A percentile compares a stretch with the other conserved stretches of the same genome.
Evolutionary conservation across 2,113 vertebrate genomes (phyloP).

Genomic region (Mus musculus): DNA sequence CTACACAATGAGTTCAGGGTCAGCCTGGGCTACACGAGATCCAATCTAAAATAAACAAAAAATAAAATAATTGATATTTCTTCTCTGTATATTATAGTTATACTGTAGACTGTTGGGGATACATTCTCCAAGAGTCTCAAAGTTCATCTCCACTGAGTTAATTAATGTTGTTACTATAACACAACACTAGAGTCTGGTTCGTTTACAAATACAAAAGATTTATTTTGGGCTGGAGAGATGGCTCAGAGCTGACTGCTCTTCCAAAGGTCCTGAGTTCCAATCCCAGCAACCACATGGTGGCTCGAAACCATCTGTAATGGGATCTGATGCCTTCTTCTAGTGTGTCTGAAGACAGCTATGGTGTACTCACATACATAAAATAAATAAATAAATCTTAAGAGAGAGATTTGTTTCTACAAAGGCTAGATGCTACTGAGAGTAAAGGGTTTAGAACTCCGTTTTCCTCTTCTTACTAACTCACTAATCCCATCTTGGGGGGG

Average conservation of each 20-base stretch:
- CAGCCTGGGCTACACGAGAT: neutral
- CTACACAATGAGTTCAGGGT: neutral
- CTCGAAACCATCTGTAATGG: too few relatives aligned
- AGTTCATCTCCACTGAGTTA: neutral
- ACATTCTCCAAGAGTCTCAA: neutral
- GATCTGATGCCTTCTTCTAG: too few relatives aligned
- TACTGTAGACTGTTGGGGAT: neutral
- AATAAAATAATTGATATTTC: neutral
- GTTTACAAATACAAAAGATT: neutral
- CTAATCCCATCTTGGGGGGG: too few relatives aligned
- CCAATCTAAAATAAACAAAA: neutral
- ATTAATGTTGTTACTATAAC: neutral
- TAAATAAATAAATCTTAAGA: too few relatives aligned
- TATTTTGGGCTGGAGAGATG: too few relatives aligned
- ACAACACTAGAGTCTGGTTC: neutral
- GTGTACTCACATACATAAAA: too few relatives aligned
- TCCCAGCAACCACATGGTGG: too few relatives aligned
- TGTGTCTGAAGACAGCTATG: too few relatives aligned
- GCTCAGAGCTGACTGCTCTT: too few relatives aligned
- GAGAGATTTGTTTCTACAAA: neutral
- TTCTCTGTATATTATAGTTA: neutral
- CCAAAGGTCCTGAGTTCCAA: too few relatives aligned
- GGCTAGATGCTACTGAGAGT: neutral
- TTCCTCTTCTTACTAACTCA: neutral
- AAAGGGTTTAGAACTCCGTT: too few relatives aligned